These are phyloP conservation scores for Ranitomeya imitator DNA, from an alignment of 2,113 vertebrate genomes.

Conservation along the genomic window DNA sequence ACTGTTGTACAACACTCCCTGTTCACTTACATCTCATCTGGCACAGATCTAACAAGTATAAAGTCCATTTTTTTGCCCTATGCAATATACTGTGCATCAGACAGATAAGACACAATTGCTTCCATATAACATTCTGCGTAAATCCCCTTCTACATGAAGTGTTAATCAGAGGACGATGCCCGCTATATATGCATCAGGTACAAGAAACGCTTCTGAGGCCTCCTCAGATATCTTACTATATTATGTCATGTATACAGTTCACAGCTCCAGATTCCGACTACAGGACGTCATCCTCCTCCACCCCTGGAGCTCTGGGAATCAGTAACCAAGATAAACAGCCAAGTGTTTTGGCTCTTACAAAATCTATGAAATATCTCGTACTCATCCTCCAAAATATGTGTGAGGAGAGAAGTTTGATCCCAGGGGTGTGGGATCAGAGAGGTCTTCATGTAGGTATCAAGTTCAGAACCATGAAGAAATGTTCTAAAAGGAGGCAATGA, in stretches of 20 bases:
- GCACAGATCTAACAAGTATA: too few relatives aligned
- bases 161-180: background rate
- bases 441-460: background rate
- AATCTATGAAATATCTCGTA: constrained; percentile 3
- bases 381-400: background rate
- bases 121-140: background rate
- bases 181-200: background rate
- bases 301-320: constrained; percentile 9
- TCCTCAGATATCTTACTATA: background rate
- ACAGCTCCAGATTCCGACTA: background rate
- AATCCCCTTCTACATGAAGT: background rate
- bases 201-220: background rate
- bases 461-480: too few relatives aligned
- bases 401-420: background rate
- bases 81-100: too few relatives aligned
- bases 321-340: constrained; percentile 33
- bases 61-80: too few relatives aligned
- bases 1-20: background rate
- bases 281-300: background rate
- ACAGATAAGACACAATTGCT: background rate
- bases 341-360: constrained; percentile 22
- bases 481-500: too few relatives aligned
- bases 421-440: background rate
- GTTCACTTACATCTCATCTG: too few relatives aligned
- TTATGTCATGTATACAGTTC: background rate